Percentiles rank a stretch among this genome's conserved stretches.
Conservation (phyloP, 2,113 vertebrate species). For the Hyaena hyaena region DNA sequence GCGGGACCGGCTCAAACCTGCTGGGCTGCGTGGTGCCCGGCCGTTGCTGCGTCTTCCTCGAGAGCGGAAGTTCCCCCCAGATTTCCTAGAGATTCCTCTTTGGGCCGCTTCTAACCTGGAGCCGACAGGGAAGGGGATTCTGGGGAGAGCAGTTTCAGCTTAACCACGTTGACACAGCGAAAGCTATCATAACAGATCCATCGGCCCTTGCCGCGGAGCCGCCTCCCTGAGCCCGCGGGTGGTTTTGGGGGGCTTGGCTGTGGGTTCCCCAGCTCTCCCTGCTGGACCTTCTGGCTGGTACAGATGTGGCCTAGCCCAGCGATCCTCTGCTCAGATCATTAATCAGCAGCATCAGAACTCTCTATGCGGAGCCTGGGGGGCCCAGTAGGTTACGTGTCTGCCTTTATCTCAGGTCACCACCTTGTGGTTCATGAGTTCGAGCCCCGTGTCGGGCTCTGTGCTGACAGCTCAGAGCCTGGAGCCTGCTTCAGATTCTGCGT, state of each 20-base stretch:
- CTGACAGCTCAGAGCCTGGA: too few species aligned
- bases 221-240: neutral
- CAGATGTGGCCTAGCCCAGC: neutral
- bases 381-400: too few species aligned
- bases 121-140: too few species aligned
- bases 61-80: too few species aligned
- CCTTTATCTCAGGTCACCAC: too few species aligned
- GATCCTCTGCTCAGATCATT: neutral
- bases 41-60: rapidly evolving
- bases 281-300: neutral
- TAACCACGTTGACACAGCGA: too few species aligned
- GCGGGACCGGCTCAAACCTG: neutral
- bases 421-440: rapidly evolving
- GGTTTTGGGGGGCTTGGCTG: neutral
- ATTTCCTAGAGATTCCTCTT: neutral
- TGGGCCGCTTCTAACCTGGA: neutral
- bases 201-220: neutral
- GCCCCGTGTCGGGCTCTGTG: too few species aligned
- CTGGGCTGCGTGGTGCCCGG: neutral
- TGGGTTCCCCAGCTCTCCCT: neutral
- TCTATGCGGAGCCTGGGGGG: too few species aligned
- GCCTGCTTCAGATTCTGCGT: too few species aligned
- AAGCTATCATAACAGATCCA: too few species aligned
- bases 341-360: too few species aligned
- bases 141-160: neutral